Evolutionary conservation across 2,113 vertebrate genomes (phyloP).

Genomic region (Megaceryle torquata): DNA sequence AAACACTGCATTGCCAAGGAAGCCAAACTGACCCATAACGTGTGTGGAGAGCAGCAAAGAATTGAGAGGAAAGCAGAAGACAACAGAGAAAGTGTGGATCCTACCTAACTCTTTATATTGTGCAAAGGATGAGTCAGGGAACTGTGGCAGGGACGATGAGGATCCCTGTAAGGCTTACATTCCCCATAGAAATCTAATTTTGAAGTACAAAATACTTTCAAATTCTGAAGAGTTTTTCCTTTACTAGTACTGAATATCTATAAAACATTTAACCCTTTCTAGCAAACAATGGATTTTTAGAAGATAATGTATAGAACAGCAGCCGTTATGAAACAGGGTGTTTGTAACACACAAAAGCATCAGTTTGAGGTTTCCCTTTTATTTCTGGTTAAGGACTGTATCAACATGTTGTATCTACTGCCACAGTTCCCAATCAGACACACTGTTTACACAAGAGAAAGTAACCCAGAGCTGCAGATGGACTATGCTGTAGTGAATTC

Average conservation of each 20-base stretch:
- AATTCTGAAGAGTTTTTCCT: background rate
- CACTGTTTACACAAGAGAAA: background rate
- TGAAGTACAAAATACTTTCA: background rate
- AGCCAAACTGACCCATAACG: background rate
- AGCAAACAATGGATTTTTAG: background rate
- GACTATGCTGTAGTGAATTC: background rate
- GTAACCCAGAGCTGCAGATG: background rate
- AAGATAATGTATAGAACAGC: background rate
- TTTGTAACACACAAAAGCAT: background rate
- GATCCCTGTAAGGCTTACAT: background rate
- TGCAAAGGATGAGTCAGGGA: background rate
- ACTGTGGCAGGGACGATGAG: background rate
- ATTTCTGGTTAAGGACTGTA: background rate
- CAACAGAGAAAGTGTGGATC: background rate
- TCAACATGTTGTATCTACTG: background rate
- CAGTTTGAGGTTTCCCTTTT: background rate
- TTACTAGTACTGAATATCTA: background rate
- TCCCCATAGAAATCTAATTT: background rate
- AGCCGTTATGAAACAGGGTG: background rate
- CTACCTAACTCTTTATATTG: background rate
- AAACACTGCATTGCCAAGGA: background rate
- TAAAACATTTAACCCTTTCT: background rate
- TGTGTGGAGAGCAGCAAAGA: background rate
- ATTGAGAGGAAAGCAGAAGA: background rate
- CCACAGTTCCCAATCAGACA: background rate